Base-by-base conservation (phyloP, 2,113 vertebrate genomes). In the Odontesthes bonariensis region DNA sequence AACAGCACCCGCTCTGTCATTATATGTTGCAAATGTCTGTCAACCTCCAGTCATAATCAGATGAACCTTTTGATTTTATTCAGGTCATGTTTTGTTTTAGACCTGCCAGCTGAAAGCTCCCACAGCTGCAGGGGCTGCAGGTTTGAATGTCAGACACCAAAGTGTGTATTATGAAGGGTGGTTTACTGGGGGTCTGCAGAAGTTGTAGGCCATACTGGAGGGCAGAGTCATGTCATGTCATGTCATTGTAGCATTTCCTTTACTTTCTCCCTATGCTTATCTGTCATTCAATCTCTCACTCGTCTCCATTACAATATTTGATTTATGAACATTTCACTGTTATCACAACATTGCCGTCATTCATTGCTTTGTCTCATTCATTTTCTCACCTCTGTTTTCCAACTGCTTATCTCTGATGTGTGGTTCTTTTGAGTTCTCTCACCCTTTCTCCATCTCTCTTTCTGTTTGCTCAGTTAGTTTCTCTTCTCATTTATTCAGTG, bases 11-110 rank as follows among this genome's bases (percentile, higher is more conserved):
- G 63, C 81, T 77, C 69, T 74, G 20, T 81, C 71, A 81, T 85
- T 75, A 68, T 32, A 68, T 47, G 46, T 62, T 59, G 19, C 22
- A 73, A 84, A 74, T 54, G 35, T 72, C 46, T 68, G 52, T 74
- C 57, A 56, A 74, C 76, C 60, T 73, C 56, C 69, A 76, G 55
- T 61, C 32, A 27, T 73, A 74, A 77, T 78, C 84, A 75, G 81
- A 84, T 73, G n/a, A 75, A 71, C 60, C 44, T 87, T 92, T 74
- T 64, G 33, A 52, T 73, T 79, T 59, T 31, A 74, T 59, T 63
- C 4, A 2, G 56, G 42, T 78, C 53, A 32, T 4, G 10, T 62
- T 73, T 81, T 73, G 65, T 73, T 88, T 76, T 32, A 38, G 35
- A 61, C 19, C 40, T 40, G 57, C 52, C 64, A 35, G 54, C 20